A percentile compares a stretch with the other conserved stretches of the same genome.
phyloP scores from a whole-genome alignment of 2,113 vertebrate species.

The Campylorhamphus procurvoides region DNA sequence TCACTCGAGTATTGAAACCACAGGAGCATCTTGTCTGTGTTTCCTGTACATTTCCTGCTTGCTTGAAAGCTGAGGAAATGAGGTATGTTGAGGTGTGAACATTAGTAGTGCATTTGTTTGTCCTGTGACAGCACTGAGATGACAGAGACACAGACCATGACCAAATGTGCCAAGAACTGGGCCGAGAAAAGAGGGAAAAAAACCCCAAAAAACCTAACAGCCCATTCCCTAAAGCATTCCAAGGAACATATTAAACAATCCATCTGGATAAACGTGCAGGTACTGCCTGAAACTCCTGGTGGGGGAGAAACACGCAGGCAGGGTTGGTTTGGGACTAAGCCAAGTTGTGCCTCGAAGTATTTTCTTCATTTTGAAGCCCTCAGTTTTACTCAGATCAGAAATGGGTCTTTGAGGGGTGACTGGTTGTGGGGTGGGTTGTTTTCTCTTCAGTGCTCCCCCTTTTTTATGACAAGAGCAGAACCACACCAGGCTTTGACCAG shows the following conservation, averaged over 20 bases:
- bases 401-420: not conserved
- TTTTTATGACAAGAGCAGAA: not conserved
- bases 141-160: not conserved
- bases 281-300: not conserved
- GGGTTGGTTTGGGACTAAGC: not conserved
- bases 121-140: not conserved
- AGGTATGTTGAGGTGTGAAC: slow-evolving; percentile 18
- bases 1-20: not conserved
- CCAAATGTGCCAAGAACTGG: not conserved
- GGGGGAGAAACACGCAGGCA: not conserved
- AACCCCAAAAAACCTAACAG: not conserved
- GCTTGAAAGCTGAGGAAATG: slow-evolving; percentile 22
- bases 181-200: not conserved
- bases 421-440: not conserved
- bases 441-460: not conserved
- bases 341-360: not conserved
- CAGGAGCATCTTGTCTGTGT: not conserved
- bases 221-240: not conserved
- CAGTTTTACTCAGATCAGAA: not conserved
- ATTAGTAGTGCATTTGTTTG: not conserved
- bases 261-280: not conserved
- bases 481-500: not conserved
- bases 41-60: slow-evolving; percentile 12
- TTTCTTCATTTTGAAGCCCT: not conserved
- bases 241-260: not conserved